phyloP scores from a whole-genome alignment of 2,888 invertebrate genomes.

The Pardosa pseudoannulata region DNA sequence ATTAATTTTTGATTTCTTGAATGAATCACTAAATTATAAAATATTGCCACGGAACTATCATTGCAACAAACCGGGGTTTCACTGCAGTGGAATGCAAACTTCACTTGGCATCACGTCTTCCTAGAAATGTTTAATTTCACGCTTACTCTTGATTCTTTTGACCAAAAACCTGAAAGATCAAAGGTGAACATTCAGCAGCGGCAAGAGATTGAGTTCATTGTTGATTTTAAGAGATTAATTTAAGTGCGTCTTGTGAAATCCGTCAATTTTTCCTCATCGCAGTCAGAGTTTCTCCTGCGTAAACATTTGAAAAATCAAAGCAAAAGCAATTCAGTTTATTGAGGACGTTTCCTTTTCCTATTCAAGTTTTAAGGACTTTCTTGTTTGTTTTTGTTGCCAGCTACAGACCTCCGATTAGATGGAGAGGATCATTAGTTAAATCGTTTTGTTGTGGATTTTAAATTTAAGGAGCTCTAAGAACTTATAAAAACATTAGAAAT shows the following conservation, averaged over 20 bases:
- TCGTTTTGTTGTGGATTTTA: not conserved
- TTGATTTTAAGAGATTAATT: slow-evolving; percentile 17
- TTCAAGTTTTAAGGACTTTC: not conserved
- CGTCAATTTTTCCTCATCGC: not conserved
- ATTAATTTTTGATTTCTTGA: too few relatives aligned
- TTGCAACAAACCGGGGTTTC: too few relatives aligned
- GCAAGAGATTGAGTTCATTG: not conserved
- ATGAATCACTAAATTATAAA: too few relatives aligned
- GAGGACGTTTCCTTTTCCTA: not conserved
- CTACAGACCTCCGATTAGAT: not conserved
- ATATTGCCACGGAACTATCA: too few relatives aligned
- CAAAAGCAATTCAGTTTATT: slow-evolving; percentile 8
- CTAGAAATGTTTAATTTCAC: too few relatives aligned
- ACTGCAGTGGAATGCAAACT: too few relatives aligned
- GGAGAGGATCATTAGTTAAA: not conserved
- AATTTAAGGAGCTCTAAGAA: not conserved
- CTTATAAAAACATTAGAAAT: not conserved
- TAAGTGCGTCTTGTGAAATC: slow-evolving; percentile 8
- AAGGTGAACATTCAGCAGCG: not conserved
- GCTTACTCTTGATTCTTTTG: not conserved
- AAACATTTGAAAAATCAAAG: slow-evolving; percentile 14
- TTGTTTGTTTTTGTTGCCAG: not conserved
- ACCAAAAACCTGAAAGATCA: not conserved
- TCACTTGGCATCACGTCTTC: too few relatives aligned
- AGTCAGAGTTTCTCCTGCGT: not conserved